Evolutionary conservation across 2,888 invertebrate species (phyloP), one percentile per base, ranked within the genome.

Genomic region (Ectropis crepuscularia): DNA sequence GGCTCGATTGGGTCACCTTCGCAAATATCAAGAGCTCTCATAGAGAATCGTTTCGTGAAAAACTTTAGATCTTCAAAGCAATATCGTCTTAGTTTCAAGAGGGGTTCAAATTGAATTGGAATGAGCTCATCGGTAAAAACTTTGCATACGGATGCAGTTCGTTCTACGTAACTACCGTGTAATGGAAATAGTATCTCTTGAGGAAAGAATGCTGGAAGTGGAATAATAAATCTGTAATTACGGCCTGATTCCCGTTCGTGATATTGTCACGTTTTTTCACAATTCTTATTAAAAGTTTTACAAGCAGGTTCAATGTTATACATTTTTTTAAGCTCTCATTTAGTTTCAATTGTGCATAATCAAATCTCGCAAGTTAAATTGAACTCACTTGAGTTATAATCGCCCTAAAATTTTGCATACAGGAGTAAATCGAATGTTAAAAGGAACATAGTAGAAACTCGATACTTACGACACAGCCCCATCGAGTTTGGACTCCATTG

Each of bases 151-250:
- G 73, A 73, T 76, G 75, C 77, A 75, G 67, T 77, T 75, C 70
- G 73, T 76, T 75, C 73, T 70, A 72, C 73, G 72, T 75, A 75
- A 79, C 74, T 72, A 73, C 74, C 73, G 72, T 74, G 75, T 78
- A 82, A 79, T 80, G 76, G 76, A 81, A 80, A 77, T 71, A 68
- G 66, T 78, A 75, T 74, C 76, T 72, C 72, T 63, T 46, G 69
- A 72, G 75, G 68, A 77, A 78, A 76, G 71, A 67, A 77, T 74
- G 70, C 72, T 68, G 70, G 69, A 74, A 76, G 73, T 70, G 72
- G 71, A 67, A 67, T 74, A 74, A 77, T 79, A 74, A 81, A 78
- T 79, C 68, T 74, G 74, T 78, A 77, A 80, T 80, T 77, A 74
- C 58, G 28, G 50, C 48, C 65, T 64, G 68, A 68, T 69, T 72